A percentile compares a stretch with the other conserved stretches of the same genome.
phyloP scores from a whole-genome alignment of 2,888 invertebrate genomes.

The Lamproptera curius region DNA sequence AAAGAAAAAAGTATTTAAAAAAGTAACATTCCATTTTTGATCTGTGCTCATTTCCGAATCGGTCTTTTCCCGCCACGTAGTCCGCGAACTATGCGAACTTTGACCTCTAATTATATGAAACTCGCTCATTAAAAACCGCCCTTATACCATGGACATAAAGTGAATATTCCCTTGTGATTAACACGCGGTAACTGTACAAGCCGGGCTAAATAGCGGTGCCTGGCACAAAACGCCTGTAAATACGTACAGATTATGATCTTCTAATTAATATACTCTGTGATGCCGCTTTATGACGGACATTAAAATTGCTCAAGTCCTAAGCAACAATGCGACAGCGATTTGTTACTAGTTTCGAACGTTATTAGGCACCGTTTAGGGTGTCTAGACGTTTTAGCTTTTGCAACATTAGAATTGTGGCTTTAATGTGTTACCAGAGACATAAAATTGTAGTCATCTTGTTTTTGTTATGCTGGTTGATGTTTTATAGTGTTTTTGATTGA shows the following conservation, averaged over 20 bases:
- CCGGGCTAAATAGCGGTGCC: slow-evolving; percentile 1
- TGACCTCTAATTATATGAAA: slow-evolving; percentile 10
- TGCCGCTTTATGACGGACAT: slow-evolving; percentile 10
- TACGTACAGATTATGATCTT: slow-evolving; percentile 17
- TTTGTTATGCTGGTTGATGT: no score
- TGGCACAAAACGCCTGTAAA: slow-evolving; percentile 10
- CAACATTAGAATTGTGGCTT: neutral
- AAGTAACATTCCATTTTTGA: no score
- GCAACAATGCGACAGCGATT: neutral
- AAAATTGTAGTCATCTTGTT: no score
- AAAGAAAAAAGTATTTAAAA: no score
- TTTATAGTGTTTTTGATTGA: no score
- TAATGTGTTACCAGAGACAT: no score
- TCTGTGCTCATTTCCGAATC: neutral
- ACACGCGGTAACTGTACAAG: slow-evolving; percentile 1
- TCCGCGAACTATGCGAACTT: slow-evolving; percentile 3
- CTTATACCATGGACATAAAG: slow-evolving; percentile 1
- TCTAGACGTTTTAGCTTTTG: neutral
- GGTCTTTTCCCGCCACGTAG: slow-evolving; percentile 5
- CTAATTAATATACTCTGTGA: slow-evolving; percentile 26
- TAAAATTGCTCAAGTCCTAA: neutral
- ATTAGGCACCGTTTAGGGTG: neutral
- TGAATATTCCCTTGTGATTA: neutral
- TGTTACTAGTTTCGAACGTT: neutral
- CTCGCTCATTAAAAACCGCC: neutral